A percentile compares a stretch with the other conserved stretches of the same genome.
Conservation (phyloP, 2,113 vertebrate species). For the Gallinago paraguaiae region DNA sequence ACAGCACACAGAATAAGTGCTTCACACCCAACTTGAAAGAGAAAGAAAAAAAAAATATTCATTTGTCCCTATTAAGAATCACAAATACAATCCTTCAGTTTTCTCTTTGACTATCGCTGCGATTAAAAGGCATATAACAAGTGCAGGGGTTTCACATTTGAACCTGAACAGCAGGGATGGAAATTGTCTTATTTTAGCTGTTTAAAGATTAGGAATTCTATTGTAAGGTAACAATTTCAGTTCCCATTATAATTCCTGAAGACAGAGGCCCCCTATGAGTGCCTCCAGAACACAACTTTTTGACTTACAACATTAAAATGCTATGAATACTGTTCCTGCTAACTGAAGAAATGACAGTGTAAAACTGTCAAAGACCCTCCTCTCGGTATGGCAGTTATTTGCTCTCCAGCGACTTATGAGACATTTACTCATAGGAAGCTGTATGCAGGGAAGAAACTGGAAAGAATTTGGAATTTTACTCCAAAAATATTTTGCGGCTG, state of each 20-base stretch:
- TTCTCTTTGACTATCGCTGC: neutral
- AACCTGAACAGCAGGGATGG: neutral
- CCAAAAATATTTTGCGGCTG: neutral
- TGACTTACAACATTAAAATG: neutral
- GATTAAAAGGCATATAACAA: neutral
- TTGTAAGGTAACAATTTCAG: neutral
- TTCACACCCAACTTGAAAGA: neutral
- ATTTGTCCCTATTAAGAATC: neutral
- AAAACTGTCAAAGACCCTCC: neutral
- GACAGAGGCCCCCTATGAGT: neutral
- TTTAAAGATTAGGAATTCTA: neutral
- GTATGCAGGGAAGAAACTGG: neutral
- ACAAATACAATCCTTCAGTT: neutral
- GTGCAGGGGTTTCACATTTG: neutral
- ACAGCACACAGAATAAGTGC: neutral
- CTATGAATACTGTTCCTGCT: neutral
- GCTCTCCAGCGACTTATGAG: neutral
- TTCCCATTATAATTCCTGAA: neutral
- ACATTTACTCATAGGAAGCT: neutral
- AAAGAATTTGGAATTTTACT: neutral
- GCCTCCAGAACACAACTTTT: neutral
- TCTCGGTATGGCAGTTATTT: neutral
- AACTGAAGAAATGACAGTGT: neutral
- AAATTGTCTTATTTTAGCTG: neutral
- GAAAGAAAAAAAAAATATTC: neutral